These are phyloP conservation scores for Drosophila punjabiensis DNA, from an alignment of 1,140 invertebrate genomes.

Conservation along the genomic window DNA sequence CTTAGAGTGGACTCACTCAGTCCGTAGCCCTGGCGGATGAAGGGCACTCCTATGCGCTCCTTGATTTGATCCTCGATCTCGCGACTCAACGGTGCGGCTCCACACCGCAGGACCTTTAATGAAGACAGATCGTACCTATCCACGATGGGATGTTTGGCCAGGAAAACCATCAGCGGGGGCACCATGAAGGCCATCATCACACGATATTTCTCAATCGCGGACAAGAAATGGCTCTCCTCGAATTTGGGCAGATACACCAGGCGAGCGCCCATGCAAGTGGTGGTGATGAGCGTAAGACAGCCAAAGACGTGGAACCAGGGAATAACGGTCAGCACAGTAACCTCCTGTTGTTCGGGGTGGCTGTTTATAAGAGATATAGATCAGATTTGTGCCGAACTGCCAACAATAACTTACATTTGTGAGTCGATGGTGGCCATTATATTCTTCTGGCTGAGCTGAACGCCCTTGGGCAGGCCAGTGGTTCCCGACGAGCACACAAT, in stretches of 20 bases:
- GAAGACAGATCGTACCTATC: constrained; percentile 88
- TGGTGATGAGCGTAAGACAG: constrained; percentile 86
- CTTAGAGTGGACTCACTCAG: constrained; percentile 89
- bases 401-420: constrained; percentile 85
- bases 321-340: constrained; percentile 86
- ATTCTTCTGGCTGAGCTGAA: constrained; percentile 92
- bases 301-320: constrained; percentile 90
- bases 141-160: constrained; percentile 89
- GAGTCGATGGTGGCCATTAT: constrained; percentile 86
- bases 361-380: constrained; percentile 28
- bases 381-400: neutral
- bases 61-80: constrained; percentile 83
- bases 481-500: constrained; percentile 90
- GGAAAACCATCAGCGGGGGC: constrained; percentile 88
- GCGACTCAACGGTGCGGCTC: constrained; percentile 86
- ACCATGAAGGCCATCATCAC: constrained; percentile 88
- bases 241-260: constrained; percentile 89
- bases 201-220: constrained; percentile 87
- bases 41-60: constrained; percentile 85
- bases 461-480: constrained; percentile 95
- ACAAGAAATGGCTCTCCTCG: constrained; percentile 89
- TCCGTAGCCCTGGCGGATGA: constrained; percentile 89
- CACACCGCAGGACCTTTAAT: constrained; percentile 87
- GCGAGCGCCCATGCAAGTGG: constrained; percentile 86
- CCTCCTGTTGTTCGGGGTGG: constrained; percentile 55